A percentile compares a stretch with the other conserved stretches of the same genome.
Evolutionary conservation across 2,888 invertebrate genomes (phyloP).

Genomic region (Parelbella ahira): DNA sequence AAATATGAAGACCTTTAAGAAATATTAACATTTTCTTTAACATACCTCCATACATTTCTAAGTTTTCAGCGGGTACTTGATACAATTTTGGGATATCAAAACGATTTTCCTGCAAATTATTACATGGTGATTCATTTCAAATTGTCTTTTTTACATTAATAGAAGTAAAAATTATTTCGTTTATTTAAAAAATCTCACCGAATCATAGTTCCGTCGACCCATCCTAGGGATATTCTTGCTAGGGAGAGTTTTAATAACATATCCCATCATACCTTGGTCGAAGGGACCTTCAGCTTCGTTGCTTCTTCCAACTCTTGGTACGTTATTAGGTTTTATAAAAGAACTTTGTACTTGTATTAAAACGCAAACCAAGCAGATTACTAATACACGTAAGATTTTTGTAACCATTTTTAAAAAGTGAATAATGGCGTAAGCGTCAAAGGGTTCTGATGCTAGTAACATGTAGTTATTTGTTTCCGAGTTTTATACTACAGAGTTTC

Average conservation of each 20-base stretch:
- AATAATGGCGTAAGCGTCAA: too few relatives aligned
- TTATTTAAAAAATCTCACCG: conserved; percentile 49
- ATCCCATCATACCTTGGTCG: conserved; percentile 61
- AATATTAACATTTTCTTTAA: too few relatives aligned
- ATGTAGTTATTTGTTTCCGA: conserved; percentile 21
- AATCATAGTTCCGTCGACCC: conserved; percentile 71
- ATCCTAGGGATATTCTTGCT: conserved; percentile 72
- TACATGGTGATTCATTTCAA: too few relatives aligned
- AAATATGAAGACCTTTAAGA: too few relatives aligned
- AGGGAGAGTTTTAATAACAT: conserved; percentile 66
- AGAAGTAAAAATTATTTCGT: too few relatives aligned
- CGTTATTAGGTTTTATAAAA: conserved; percentile 70
- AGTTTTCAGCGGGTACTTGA: conserved; percentile 46
- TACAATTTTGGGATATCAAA: conserved; percentile 69
- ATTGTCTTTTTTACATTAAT: too few relatives aligned
- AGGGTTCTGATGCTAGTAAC: too few relatives aligned
- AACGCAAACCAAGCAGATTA: conserved; percentile 52
- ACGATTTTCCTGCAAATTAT: conserved; percentile 64
- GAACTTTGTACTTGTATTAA: conserved; percentile 50
- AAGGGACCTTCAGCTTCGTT: conserved; percentile 60
- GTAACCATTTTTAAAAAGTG: conserved; percentile 46
- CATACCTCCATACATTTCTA: conserved; percentile 47
- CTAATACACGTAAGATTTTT: conserved; percentile 40
- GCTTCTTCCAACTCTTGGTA: conserved; percentile 68
- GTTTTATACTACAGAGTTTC: conserved; percentile 51